These are phyloP conservation scores for Bombus huntii DNA, from an alignment of 1,140 invertebrate species.

Conservation along the genomic window DNA sequence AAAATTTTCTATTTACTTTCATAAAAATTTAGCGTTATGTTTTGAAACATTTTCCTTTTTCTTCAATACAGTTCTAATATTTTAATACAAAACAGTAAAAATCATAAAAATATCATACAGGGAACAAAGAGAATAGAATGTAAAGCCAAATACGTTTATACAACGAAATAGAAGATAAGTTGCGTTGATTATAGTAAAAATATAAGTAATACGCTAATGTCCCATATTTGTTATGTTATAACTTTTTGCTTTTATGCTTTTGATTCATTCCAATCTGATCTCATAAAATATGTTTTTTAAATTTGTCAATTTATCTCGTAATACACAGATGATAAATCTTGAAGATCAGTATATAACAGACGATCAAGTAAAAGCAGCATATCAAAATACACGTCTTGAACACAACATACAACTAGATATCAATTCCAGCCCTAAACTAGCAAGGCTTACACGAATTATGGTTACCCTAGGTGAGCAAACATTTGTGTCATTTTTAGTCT, in stretches of 20 bases:
- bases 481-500: background rate
- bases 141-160: too few species aligned
- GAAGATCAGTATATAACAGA: slow-evolving; percentile 46
- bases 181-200: too few species aligned
- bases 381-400: slow-evolving; percentile 58
- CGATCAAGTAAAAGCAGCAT: slow-evolving; percentile 51
- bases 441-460: slow-evolving; percentile 62
- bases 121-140: too few species aligned
- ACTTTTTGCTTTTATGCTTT: background rate
- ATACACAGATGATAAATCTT: slow-evolving; percentile 49
- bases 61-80: too few species aligned
- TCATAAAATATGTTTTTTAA: background rate
- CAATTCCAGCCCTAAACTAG: slow-evolving; percentile 48
- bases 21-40: too few species aligned
- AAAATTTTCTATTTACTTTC: too few species aligned
- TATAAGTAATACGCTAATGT: too few species aligned
- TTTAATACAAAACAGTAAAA: too few species aligned
- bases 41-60: too few species aligned
- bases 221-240: background rate
- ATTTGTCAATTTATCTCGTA: background rate
- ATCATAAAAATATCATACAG: too few species aligned
- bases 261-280: background rate
- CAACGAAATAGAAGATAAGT: too few species aligned
- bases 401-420: slow-evolving; percentile 56
- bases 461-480: slow-evolving; percentile 53